phyloP scores from a whole-genome alignment of 2,113 vertebrate species.

The Pandion haliaetus region DNA sequence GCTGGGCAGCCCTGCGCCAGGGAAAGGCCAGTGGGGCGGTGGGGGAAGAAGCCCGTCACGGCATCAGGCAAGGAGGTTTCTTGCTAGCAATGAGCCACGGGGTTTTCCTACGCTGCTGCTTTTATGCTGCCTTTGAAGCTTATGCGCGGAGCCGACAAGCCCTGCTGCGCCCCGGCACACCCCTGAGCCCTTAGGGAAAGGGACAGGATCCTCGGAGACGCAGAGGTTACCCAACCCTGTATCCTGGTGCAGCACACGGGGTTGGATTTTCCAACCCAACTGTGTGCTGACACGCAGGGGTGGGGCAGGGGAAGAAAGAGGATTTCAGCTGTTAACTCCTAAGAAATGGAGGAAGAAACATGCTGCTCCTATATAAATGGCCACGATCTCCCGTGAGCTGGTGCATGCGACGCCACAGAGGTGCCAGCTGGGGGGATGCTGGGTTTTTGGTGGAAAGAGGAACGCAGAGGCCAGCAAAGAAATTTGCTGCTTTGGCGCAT shows the following conservation, averaged over 20 bases:
- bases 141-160: not conserved
- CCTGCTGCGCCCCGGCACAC: not conserved
- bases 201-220: not conserved
- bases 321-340: not conserved
- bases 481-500: not conserved
- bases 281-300: not conserved
- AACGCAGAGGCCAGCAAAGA: not conserved
- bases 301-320: not conserved
- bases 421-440: fast-evolving
- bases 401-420: not conserved
- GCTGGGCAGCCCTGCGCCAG: not conserved
- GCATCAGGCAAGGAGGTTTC: not conserved
- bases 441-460: not conserved
- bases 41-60: not conserved
- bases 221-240: not conserved
- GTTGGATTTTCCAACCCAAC: constrained; percentile 23
- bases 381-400: not conserved
- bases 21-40: not conserved
- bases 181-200: constrained; percentile 31
- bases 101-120: not conserved
- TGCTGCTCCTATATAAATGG: not conserved
- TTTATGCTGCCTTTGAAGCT: not conserved
- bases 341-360: not conserved
- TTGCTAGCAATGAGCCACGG: not conserved
- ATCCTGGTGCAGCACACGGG: not conserved